phyloP scores from a whole-genome alignment of 2,797 vertebrate species.

The Lindbergichthys nudifrons region DNA sequence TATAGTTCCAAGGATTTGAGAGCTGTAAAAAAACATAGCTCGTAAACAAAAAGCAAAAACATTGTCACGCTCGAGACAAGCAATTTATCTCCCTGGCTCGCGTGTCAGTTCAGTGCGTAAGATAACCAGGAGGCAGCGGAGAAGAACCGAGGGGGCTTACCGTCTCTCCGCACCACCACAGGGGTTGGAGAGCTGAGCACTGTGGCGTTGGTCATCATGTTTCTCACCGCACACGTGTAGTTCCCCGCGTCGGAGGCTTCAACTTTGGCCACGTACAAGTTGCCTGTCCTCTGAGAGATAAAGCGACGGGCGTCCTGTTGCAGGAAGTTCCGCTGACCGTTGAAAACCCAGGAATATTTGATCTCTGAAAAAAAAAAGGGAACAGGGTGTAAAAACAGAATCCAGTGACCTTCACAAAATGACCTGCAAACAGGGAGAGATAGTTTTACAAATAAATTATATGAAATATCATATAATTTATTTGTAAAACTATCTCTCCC shows the following conservation, averaged over 20 bases:
- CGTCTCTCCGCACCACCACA: slow-evolving; percentile 89
- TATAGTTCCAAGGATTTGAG: slow-evolving; percentile 46
- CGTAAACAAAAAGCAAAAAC: slow-evolving; percentile 60
- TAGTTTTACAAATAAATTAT: slow-evolving; percentile 12
- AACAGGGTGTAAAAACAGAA: slow-evolving; percentile 7
- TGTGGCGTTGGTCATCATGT: slow-evolving; percentile 88
- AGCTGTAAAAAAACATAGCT: slow-evolving; percentile 41
- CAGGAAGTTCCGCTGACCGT: slow-evolving; percentile 87
- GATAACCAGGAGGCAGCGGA: slow-evolving; percentile 49
- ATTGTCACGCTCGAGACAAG: slow-evolving; percentile 62
- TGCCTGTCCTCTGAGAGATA: slow-evolving; percentile 92
- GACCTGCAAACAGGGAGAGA: neutral
- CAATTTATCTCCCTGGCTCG: slow-evolving; percentile 62
- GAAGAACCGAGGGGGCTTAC: slow-evolving; percentile 78
- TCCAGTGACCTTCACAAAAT: slow-evolving; percentile 40
- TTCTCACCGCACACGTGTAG: slow-evolving; percentile 93
- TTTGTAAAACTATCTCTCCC: too few relatives aligned
- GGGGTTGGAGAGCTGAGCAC: slow-evolving; percentile 92
- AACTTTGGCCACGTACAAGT: slow-evolving; percentile 93
- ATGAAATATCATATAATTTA: too few relatives aligned
- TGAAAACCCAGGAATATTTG: slow-evolving; percentile 94
- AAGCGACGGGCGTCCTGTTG: slow-evolving; percentile 93
- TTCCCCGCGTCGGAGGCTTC: slow-evolving; percentile 91
- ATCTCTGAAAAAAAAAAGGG: slow-evolving; percentile 84
- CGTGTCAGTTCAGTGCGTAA: slow-evolving; percentile 38